Conservation (phyloP, 2,113 vertebrate species). For the Catagonus wagneri region DNA sequence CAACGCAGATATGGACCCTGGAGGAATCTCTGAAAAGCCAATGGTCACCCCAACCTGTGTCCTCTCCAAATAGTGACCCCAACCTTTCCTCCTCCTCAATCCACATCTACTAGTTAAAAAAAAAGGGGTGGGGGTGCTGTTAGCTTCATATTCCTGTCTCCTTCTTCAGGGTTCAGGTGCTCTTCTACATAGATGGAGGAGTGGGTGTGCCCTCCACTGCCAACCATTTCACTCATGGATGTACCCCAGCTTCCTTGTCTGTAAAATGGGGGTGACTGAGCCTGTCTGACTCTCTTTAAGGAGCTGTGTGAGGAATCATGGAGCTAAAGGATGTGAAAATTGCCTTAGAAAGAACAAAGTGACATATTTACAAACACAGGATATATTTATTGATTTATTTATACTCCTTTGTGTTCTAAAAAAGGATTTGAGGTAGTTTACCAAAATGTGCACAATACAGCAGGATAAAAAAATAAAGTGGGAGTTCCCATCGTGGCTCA, state of each 20-base stretch:
- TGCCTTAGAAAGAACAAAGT: conserved; percentile 54
- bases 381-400: conserved; percentile 71
- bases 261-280: not conserved
- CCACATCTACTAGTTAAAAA: not conserved
- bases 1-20: not conserved
- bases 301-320: not conserved
- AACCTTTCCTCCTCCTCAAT: not conserved
- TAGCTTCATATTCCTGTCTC: not conserved
- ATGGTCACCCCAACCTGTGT: not conserved
- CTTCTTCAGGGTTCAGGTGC: not conserved
- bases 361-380: conserved; percentile 64
- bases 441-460: conserved; percentile 24
- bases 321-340: conserved; percentile 1
- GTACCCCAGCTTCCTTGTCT: not conserved
- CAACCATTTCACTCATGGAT: not conserved
- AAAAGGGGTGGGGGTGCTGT: not conserved
- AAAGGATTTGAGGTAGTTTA: conserved; percentile 61
- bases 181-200: not conserved
- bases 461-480: conserved; percentile 60
- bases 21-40: not conserved
- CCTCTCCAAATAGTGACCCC: not conserved
- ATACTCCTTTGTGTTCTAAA: conserved; percentile 53
- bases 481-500: not conserved
- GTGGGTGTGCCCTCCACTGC: not conserved
- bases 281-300: not conserved